Base-by-base conservation (phyloP, 64 coral and sea anemone species). In the Acropora yongei region DNA sequence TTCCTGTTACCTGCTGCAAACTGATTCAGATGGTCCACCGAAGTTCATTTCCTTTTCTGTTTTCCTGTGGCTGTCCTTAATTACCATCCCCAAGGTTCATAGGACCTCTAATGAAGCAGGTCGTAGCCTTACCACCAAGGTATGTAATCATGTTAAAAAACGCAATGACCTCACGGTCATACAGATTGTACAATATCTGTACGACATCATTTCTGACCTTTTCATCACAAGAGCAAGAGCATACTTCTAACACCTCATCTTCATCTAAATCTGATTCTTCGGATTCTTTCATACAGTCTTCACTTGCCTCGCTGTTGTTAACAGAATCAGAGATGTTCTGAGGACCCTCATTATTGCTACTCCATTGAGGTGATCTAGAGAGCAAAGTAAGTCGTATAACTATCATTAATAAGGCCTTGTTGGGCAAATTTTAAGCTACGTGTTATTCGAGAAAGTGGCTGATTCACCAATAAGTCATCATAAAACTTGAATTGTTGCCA, bases 81-180 rank as follows among this genome's bases (percentile, higher is more conserved):
- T 30, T 30, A 1, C 89, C 89, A 87, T 91, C 76, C n/a, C 93
- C 93, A n/a, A 95, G 42, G 51, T 95, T 95, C 89, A 95, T 82
- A 1, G 93, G 76, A 30, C 93, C 93, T 95, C 89, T 78, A 9
- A 95, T 91, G 51, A 95, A 95, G 57, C 83, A 88, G 19, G 93
- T 75, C 9, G 67, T 91, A 19, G 46, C 47, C 76, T 91, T 95
- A 16, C 90, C 90, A 51, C 90, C 90, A 30, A 80, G 90, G 82
- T 92, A 92, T 13, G 75, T 92, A 17, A 57, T 80, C 46, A 48
- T 53, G 77, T 79, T 51, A 79, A 79, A 79, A 18, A 79, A 79
- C 77, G 30, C 30, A 30, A 30, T 30, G 30, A 30, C 30, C 30
- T 79, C n/a, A 0, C 77, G 47, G 77, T 79, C 87, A 78, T 77